Conservation (phyloP, 2,888 invertebrate species). For the Conus canariensis region DNA sequence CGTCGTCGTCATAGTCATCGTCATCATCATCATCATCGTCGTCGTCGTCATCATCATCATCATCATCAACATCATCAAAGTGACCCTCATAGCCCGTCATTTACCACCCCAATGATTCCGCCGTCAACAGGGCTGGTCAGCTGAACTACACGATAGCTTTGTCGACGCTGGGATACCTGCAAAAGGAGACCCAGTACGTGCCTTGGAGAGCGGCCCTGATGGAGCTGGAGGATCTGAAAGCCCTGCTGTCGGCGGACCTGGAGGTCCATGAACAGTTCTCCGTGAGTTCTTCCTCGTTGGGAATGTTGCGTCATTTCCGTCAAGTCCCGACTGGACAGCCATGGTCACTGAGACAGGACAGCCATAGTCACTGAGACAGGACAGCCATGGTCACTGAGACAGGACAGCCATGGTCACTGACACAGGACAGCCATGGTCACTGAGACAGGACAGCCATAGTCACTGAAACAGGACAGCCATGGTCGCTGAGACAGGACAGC, state of each 20-base stretch:
- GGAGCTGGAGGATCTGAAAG: constrained; percentile 10
- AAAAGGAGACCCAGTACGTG: constrained; percentile 33
- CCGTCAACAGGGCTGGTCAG: constrained; percentile 30
- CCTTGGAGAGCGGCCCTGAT: constrained; percentile 22
- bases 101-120: not conserved
- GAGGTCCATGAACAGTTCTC: not conserved
- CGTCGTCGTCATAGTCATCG: not conserved
- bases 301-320: too few relatives aligned
- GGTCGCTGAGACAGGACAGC: too few relatives aligned
- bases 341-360: too few relatives aligned
- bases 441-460: too few relatives aligned
- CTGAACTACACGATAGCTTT: constrained; percentile 25
- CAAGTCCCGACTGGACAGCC: too few relatives aligned
- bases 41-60: not conserved
- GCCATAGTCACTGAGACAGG: too few relatives aligned
- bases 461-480: too few relatives aligned
- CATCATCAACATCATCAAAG: not conserved
- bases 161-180: constrained; percentile 34
- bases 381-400: too few relatives aligned
- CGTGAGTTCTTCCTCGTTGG: not conserved
- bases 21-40: not conserved
- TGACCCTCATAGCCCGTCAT: not conserved
- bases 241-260: not conserved
- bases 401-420: too few relatives aligned
- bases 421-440: too few relatives aligned